Conservation (phyloP, 2,113 vertebrate species). For the Podarcis cretensis region DNA sequence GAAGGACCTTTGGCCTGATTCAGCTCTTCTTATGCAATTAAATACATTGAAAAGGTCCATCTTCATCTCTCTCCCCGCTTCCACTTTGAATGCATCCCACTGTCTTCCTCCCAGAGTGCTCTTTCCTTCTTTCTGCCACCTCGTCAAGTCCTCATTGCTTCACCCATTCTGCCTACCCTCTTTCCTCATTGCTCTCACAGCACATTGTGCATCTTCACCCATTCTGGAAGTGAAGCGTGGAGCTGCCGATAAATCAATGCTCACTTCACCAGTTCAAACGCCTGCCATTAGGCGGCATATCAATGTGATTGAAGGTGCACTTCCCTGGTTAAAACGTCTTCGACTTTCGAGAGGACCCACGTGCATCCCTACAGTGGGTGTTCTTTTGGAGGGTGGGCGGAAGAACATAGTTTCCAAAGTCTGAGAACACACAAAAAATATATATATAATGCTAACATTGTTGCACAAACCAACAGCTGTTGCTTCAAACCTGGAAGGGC, state of each 20-base stretch:
- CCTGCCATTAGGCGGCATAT: neutral
- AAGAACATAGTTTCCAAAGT: neutral
- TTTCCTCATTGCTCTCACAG: neutral
- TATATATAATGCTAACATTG: neutral
- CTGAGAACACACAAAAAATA: neutral
- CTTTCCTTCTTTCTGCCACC: conserved; percentile 1
- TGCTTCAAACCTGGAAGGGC: no score
- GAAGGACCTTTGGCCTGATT: no score
- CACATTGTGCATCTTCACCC: neutral
- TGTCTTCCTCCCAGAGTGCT: neutral
- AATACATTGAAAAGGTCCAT: no score
- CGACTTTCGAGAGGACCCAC: neutral
- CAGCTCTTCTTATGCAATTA: no score
- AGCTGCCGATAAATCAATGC: neutral
- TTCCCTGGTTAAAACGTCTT: neutral
- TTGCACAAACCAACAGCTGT: neutral
- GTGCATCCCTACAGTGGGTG: neutral
- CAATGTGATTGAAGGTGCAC: neutral
- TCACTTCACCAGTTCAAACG: neutral
- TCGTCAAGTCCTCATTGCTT: neutral
- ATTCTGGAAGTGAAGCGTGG: neutral
- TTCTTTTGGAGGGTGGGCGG: neutral
- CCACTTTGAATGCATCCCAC: neutral
- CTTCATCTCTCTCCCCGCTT: neutral
- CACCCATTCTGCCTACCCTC: neutral